Evolutionary conservation across 1,140 invertebrate species (phyloP), one percentile per base, ranked within the genome.

Genomic region (Apis cerana): DNA sequence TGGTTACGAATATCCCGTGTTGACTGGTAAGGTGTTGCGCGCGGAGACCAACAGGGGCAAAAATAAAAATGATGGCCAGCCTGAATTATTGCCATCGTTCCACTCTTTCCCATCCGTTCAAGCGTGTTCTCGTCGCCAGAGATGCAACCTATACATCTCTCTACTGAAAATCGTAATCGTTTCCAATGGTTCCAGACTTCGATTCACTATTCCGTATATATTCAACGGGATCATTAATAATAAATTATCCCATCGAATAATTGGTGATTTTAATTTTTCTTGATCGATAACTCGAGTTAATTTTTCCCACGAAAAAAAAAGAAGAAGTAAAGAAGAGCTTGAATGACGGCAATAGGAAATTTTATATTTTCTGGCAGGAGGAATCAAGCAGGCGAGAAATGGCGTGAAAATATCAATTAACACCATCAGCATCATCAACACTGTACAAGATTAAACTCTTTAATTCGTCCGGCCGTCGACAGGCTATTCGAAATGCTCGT

Each of bases 1-100:
- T 88, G 84, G 89, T 79, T 84, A 78, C 75, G 71, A 85, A 80
- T 84, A 80, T 62, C 23, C 82, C 77, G 65, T 61, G 74, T 80
- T 78, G 83, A 48, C 74, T 48, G 76, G 84, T 82, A 79, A 82
- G 75, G 80, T 86, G 84, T 88, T 83, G 80, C 84, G 68, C 78
- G 82, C 82, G 83, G 79, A 75, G 79, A 75, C 58, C 9, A 59
- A 52, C 79, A 64, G 11, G 43, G 56, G n/a, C 12, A 58, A 33
- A 80, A 87, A 84, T 85, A 88, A 88, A 90, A 89, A 87, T 86
- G 75, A 87, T 78, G 62, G 67, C 75, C 21, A 56, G 64, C 68
- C 90, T 91, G 88, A 91, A 91, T 91, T 90, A 91, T 90, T 88
- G 89, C 84, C 64, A 79, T 84, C 71, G 79, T 52, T 65, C 33